Conservation (phyloP, 2,797 vertebrate species). For the Chelonia mydas region DNA sequence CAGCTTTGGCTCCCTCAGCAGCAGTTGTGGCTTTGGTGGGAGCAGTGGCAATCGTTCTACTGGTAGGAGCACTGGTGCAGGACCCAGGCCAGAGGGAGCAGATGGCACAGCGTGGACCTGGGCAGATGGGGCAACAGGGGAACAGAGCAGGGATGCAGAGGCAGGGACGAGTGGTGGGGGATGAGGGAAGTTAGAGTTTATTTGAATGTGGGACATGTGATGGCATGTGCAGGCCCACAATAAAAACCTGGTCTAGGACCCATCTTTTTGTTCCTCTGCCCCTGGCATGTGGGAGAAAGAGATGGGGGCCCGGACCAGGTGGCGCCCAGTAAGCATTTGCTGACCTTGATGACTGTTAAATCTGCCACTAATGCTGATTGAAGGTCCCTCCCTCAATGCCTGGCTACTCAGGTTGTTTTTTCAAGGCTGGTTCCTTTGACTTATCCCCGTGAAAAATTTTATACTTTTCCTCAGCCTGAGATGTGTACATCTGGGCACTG, state of each 20-base stretch:
- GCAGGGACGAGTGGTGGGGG: not conserved
- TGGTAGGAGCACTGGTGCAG: not conserved
- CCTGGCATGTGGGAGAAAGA: not conserved
- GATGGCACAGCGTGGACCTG: not conserved
- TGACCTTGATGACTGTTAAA: not conserved
- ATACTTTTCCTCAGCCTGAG: not conserved
- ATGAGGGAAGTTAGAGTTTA: not conserved
- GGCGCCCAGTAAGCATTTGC: not conserved
- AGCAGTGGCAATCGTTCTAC: not conserved
- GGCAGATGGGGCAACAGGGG: not conserved
- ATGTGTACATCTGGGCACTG: not conserved
- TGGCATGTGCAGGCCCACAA: not conserved
- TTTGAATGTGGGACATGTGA: not conserved
- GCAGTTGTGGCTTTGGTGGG: not conserved
- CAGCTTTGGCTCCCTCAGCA: not conserved
- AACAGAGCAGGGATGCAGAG: not conserved
- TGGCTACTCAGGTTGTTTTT: not conserved
- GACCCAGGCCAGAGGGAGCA: not conserved
- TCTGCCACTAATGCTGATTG: not conserved
- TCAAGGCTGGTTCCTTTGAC: not conserved
- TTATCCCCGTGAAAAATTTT: not conserved
- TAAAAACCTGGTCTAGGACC: not conserved
- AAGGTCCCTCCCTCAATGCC: not conserved
- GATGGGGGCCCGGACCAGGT: not conserved
- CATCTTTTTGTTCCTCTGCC: not conserved